Conservation (phyloP, 2,113 vertebrate genomes). For the Calidris pygmaea region DNA sequence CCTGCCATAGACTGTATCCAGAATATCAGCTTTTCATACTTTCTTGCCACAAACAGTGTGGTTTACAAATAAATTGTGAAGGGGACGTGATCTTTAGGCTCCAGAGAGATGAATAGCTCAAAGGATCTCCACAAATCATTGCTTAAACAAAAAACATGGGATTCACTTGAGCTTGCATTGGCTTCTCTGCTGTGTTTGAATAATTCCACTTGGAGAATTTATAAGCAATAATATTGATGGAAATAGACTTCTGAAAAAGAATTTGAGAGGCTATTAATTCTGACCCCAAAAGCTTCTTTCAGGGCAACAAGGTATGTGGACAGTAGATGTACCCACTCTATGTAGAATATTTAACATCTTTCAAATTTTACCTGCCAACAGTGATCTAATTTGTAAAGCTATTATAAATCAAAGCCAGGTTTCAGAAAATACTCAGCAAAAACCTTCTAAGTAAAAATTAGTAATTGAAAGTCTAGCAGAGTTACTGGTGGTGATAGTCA, state of each 20-base stretch:
- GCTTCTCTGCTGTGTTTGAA: background rate
- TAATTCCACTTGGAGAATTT: background rate
- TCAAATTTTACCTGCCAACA: background rate
- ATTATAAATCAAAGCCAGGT: background rate
- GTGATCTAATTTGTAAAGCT: background rate
- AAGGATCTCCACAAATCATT: background rate
- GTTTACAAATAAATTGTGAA: slow-evolving; percentile 13
- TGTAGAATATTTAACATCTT: background rate
- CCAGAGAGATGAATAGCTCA: background rate
- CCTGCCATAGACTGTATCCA: background rate
- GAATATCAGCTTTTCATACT: background rate
- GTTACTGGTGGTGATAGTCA: background rate
- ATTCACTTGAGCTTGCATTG: background rate
- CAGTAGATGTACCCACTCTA: background rate
- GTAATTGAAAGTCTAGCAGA: background rate
- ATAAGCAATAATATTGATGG: background rate
- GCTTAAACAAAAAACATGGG: background rate
- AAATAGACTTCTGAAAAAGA: background rate
- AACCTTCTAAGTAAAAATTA: background rate
- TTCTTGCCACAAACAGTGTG: background rate
- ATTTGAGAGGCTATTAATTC: background rate
- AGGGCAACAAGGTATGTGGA: background rate
- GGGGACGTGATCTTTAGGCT: background rate
- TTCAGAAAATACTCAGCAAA: background rate
- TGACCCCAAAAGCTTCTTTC: background rate